Evolutionary conservation across 2,797 vertebrate genomes (phyloP).

Genomic region (Babyrousa celebensis): DNA sequence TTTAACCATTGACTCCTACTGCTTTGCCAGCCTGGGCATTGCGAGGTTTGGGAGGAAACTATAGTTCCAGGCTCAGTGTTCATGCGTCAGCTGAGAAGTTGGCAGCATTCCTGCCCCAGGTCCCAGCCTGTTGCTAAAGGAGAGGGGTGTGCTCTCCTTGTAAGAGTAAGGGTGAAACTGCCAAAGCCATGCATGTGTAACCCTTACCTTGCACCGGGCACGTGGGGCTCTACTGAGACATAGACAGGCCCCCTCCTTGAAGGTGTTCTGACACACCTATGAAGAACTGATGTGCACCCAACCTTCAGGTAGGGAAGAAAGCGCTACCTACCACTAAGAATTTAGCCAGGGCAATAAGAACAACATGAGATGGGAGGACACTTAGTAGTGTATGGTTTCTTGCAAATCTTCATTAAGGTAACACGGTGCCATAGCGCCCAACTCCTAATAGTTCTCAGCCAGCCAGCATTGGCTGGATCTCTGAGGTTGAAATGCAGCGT

Average conservation of each 20-base stretch:
- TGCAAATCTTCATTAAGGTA: conserved; percentile 20
- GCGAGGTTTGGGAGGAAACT: neutral
- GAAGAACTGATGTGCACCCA: neutral
- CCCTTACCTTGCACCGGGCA: neutral
- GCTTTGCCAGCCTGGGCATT: neutral
- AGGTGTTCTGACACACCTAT: neutral
- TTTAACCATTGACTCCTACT: neutral
- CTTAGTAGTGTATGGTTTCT: neutral
- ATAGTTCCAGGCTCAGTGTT: neutral
- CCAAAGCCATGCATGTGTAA: neutral
- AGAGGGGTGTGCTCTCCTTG: neutral
- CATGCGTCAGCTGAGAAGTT: neutral
- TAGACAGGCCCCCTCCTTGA: neutral
- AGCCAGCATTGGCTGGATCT: neutral
- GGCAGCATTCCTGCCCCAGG: neutral
- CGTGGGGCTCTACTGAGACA: neutral
- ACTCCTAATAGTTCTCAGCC: neutral
- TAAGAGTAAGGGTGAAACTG: neutral
- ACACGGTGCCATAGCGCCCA: neutral
- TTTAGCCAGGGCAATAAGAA: neutral
- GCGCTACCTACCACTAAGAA: neutral
- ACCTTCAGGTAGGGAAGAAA: neutral
- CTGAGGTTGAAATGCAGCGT: neutral
- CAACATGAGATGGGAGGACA: neutral
- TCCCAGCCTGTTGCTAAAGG: neutral